phyloP scores from a whole-genome alignment of 2,113 vertebrate genomes.

The Crotalus viridis region DNA sequence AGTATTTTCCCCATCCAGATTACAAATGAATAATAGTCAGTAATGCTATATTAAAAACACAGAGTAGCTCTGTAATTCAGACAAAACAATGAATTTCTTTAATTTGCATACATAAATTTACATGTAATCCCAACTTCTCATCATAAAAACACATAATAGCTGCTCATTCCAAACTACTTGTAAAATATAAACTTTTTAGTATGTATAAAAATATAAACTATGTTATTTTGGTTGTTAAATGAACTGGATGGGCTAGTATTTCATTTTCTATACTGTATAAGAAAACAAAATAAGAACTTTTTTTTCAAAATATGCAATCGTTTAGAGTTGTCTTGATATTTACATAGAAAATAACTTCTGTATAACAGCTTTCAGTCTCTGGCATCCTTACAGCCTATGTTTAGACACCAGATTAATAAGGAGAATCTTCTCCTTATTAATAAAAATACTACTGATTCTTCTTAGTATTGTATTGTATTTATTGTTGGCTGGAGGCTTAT shows the following conservation, averaged over 20 bases:
- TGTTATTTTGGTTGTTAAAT: not conserved
- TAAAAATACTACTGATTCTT: not conserved
- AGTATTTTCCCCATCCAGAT: not conserved
- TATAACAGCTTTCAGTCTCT: not conserved
- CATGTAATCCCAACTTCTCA: not conserved
- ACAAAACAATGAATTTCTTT: not conserved
- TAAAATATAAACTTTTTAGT: not conserved
- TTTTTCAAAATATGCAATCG: not conserved
- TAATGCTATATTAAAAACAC: not conserved
- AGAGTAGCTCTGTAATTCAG: not conserved
- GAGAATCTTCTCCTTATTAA: not conserved
- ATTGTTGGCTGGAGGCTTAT: not conserved
- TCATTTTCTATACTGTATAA: not conserved
- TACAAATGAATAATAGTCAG: not conserved
- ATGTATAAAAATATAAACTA: not conserved
- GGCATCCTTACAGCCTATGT: not conserved
- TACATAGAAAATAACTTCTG: not conserved
- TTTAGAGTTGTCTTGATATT: not conserved
- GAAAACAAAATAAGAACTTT: not conserved
- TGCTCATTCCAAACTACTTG: not conserved
- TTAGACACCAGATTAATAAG: not conserved
- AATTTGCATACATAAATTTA: not conserved
- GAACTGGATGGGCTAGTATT: not conserved
- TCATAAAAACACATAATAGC: not conserved
- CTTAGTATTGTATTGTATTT: not conserved